Evolutionary conservation across 2,113 vertebrate species (phyloP).

Genomic region (Cyanoderma ruficeps): DNA sequence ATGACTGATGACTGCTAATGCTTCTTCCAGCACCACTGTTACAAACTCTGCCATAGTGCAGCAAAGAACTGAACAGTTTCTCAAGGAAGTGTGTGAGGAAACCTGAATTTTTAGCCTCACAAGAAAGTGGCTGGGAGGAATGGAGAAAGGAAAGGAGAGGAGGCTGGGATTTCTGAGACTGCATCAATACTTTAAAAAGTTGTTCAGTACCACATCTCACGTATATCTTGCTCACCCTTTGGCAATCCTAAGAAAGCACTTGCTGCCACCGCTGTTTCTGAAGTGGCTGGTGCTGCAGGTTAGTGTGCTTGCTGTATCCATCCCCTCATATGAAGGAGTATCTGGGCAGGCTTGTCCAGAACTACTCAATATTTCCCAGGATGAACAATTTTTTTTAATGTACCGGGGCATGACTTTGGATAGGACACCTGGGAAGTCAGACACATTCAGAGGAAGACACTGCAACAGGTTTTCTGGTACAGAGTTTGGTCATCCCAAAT

Average conservation of each 20-base stretch:
- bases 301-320: neutral
- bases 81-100: neutral
- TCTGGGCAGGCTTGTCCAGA: neutral
- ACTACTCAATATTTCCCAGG: neutral
- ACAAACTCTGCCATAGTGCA: neutral
- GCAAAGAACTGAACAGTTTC: neutral
- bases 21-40: neutral
- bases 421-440: neutral
- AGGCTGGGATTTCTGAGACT: neutral
- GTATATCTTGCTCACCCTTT: neutral
- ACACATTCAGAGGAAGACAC: neutral
- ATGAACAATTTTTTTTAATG: neutral
- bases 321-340: neutral
- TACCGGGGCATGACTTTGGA: neutral
- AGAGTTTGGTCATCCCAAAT: neutral
- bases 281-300: neutral
- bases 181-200: neutral
- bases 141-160: neutral
- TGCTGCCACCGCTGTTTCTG: neutral
- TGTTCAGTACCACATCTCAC: neutral
- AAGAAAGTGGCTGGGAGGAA: neutral
- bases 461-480: neutral
- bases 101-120: neutral
- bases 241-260: neutral
- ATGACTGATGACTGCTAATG: neutral